Base-by-base conservation (phyloP, 2,113 vertebrate genomes). In the Cyanocitta stelleri region DNA sequence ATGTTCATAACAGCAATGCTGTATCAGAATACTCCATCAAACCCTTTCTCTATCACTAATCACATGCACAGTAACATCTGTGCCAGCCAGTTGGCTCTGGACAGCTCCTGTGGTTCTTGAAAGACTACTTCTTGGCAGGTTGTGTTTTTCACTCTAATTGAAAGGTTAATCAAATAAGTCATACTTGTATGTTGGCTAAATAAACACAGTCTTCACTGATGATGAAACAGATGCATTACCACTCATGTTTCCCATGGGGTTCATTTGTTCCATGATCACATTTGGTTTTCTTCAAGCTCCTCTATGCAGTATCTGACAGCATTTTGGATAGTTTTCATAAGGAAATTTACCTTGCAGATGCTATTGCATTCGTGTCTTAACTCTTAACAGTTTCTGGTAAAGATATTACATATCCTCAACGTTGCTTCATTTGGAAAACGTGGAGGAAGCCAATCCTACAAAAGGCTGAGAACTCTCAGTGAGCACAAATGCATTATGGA, bases 141-240 rank as follows among this genome's bases (percentile, higher is more conserved):
- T 95, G 84, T 69, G 44, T 46, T 89, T 91, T 95, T 90, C 5
- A 64, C 54, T 90, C 90, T 96, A 97, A 97, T 93, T 93, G 95
- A 96, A 97, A 96, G 96, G 96, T 97, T 97, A 97, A 97, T 96
- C 96, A 96, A 97, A 87, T 93, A 95, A 95, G 91, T 94, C 96
- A 86, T 79, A 90, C 69, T 84, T 88, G 72, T 77, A 66, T 87
- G 95, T 88, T 92, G 81, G 93, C 84, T 97, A 97, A 93, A 97
- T 93, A 96, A 93, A 95, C 94, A 92, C 73, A 94, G 81, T 94
- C 93, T 95, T 67, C 73, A 73, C 87, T 76, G 66, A 92, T 90
- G 94, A 95, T 85, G 71, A 96, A 94, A 87, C 97, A 97, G 97
- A 85, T 86, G 96, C 83, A 76, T 30, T 89, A 54, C 35, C 44